These are phyloP conservation scores for Dicycla oo DNA, from an alignment of 2,888 invertebrate species.

Conservation along the genomic window DNA sequence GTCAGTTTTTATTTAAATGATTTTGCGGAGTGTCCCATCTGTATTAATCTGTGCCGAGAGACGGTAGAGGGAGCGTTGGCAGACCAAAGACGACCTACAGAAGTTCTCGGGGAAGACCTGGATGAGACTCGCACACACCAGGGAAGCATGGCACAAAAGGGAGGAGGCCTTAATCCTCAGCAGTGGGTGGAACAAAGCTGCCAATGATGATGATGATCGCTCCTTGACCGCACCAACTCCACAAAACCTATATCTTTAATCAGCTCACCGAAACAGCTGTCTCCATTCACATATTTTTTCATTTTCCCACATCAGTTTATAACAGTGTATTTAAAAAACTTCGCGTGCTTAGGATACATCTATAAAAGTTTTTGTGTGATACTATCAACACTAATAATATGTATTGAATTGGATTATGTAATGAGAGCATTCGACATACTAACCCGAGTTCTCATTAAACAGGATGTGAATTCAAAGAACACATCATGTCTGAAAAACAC, in stretches of 20 bases:
- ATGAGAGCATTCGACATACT: conserved; percentile 17
- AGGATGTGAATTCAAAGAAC: conserved; percentile 18
- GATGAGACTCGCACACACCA: neutral
- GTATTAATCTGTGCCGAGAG: too few species aligned
- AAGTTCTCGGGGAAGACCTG: neutral
- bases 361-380: conserved; percentile 25
- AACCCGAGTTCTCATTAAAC: conserved; percentile 20
- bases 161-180: neutral
- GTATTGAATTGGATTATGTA: conserved; percentile 28
- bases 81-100: neutral
- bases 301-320: conserved; percentile 32
- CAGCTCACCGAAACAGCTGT: conserved; percentile 10
- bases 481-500: neutral
- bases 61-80: neutral
- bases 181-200: neutral
- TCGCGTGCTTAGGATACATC: conserved; percentile 28
- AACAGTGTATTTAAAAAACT: conserved; percentile 16
- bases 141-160: neutral
- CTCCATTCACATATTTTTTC: neutral
- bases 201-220: neutral
- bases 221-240: neutral
- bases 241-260: neutral
- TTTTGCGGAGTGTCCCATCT: too few species aligned
- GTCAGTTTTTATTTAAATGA: too few species aligned
- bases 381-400: conserved; percentile 35